These are phyloP conservation scores for Aldabrachelys gigantea DNA, from an alignment of 2,113 vertebrate genomes.

Conservation along the genomic window DNA sequence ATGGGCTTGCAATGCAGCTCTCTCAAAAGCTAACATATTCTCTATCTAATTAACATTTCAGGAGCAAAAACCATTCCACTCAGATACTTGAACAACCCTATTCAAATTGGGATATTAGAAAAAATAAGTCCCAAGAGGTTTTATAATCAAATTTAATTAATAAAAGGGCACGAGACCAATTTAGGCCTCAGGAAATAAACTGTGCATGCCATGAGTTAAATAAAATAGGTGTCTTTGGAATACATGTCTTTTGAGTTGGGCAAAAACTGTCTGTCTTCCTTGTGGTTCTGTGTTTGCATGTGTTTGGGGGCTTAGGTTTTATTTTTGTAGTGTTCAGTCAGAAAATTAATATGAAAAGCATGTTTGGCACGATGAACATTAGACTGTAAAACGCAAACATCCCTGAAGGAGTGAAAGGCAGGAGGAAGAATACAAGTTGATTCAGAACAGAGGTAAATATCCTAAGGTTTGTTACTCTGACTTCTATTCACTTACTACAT, in stretches of 20 bases:
- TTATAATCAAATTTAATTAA: conserved; percentile 74
- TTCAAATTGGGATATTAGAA: conserved; percentile 64
- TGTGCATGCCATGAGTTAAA: background rate
- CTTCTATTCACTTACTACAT: background rate
- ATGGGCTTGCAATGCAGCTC: conserved; percentile 64
- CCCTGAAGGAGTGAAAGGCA: background rate
- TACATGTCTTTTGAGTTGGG: rapidly evolving
- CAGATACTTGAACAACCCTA: conserved; percentile 30
- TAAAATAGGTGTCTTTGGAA: background rate
- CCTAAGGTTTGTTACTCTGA: background rate
- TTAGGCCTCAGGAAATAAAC: conserved; percentile 1
- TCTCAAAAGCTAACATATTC: conserved; percentile 63
- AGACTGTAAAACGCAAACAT: background rate
- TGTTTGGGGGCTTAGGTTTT: background rate
- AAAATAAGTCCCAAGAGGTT: conserved; percentile 54
- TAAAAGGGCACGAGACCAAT: conserved; percentile 45
- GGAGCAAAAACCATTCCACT: conserved; percentile 56
- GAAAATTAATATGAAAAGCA: background rate
- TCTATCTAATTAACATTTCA: conserved; percentile 77
- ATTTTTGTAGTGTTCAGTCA: background rate
- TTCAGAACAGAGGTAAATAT: conserved; percentile 16
- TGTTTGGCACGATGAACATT: background rate
- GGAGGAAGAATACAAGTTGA: background rate
- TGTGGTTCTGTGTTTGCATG: background rate
- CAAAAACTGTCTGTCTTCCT: rapidly evolving